Conservation (phyloP, 1,140 invertebrate genomes). For the Antheraea pernyi region DNA sequence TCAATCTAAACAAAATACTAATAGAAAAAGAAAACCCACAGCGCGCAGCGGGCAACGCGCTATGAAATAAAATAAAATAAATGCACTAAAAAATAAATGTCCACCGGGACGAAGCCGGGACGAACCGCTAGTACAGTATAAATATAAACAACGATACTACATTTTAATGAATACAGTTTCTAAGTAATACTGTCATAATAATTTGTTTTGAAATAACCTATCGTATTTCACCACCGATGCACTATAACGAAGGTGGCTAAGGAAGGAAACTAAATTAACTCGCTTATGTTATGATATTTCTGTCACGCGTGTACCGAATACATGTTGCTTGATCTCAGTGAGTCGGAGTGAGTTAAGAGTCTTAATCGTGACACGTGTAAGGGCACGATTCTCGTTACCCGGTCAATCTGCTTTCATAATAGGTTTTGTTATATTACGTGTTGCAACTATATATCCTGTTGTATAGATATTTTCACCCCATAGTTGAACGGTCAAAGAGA, state of each 20-base stretch:
- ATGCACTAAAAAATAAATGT: no score
- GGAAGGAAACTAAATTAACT: constrained; percentile 47
- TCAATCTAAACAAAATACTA: no score
- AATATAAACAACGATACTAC: no score
- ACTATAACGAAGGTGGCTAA: not conserved
- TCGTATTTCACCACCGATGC: not conserved
- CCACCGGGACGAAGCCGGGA: no score
- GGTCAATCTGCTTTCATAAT: not conserved
- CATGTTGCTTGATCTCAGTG: constrained; percentile 32
- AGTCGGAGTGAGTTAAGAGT: constrained; percentile 19
- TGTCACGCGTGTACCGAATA: constrained; percentile 59
- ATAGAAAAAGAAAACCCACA: no score
- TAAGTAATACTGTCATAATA: not conserved
- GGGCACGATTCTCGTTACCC: not conserved
- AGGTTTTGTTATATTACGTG: not conserved
- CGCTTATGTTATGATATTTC: constrained; percentile 57
- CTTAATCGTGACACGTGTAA: not conserved
- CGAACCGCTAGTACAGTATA: no score
- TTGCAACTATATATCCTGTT: not conserved
- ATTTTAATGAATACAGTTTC: no score
- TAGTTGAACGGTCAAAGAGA: not conserved
- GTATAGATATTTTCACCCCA: not conserved
- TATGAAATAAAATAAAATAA: no score
- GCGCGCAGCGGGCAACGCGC: no score
- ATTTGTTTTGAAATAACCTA: not conserved